These are phyloP conservation scores for Ranitomeya variabilis DNA, from an alignment of 2,113 vertebrate species.

Conservation along the genomic window DNA sequence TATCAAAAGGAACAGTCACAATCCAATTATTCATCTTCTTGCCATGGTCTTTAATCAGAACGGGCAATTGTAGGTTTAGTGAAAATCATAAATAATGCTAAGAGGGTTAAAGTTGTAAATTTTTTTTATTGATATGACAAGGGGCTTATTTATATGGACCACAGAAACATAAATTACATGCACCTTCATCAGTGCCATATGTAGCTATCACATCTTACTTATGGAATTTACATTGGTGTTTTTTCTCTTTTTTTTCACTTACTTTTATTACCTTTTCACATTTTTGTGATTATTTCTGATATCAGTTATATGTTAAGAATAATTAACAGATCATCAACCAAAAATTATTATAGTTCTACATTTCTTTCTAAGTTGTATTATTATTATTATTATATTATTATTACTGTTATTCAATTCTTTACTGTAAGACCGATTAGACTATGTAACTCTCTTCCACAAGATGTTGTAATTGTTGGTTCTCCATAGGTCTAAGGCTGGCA, in stretches of 20 bases:
- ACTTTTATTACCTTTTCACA: too few species aligned
- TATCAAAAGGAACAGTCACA: not conserved
- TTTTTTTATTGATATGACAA: not conserved
- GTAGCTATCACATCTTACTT: not conserved
- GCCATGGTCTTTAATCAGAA: not conserved
- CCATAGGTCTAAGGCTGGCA: too few species aligned
- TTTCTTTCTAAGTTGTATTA: not conserved
- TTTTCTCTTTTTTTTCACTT: not conserved
- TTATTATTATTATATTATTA: not conserved
- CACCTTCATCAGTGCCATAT: not conserved
- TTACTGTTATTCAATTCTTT: not conserved
- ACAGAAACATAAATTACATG: not conserved
- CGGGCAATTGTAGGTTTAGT: not conserved
- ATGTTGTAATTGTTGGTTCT: too few species aligned
- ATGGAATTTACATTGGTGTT: not conserved
- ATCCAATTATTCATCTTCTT: not conserved
- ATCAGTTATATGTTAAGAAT: too few species aligned
- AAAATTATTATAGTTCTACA: not conserved
- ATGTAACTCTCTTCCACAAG: too few species aligned
- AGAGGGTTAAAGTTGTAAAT: not conserved
- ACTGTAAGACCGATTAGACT: too few species aligned
- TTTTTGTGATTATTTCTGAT: too few species aligned
- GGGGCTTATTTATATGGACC: not conserved
- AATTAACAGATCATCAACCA: not conserved
- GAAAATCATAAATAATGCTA: not conserved